phyloP scores from a whole-genome alignment of 2,797 vertebrate genomes.

The Micrastur ruficollis region DNA sequence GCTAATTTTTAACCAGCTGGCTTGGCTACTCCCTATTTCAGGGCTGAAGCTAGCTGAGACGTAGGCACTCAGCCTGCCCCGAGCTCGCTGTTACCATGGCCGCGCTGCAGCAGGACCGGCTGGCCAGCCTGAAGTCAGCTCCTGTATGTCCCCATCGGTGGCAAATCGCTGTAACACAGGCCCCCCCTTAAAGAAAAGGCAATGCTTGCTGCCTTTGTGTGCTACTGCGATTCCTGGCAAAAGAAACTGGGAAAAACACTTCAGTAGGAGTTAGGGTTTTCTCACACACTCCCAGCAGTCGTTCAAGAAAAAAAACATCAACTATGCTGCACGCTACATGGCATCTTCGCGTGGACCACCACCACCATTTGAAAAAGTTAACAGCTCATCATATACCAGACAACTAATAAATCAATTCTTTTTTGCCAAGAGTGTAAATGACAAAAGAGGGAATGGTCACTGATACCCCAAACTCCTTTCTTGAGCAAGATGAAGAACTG shows the following conservation, averaged over 20 bases:
- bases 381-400: background rate
- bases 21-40: background rate
- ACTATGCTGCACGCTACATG: rapidly evolving
- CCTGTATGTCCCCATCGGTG: background rate
- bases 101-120: background rate
- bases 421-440: background rate
- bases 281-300: background rate
- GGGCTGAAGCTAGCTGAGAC: background rate
- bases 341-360: background rate
- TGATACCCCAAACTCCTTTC: background rate
- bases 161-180: background rate
- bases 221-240: background rate
- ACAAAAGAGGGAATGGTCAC: background rate
- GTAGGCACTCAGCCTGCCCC: background rate
- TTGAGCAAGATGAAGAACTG: background rate
- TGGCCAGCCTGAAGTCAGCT: background rate
- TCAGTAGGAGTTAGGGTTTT: background rate
- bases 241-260: rapidly evolving
- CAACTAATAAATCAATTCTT: background rate
- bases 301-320: background rate
- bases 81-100: background rate
- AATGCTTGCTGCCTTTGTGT: rapidly evolving
- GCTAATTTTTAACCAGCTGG: background rate
- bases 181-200: background rate
- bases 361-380: background rate